phyloP scores from a whole-genome alignment of 2,797 vertebrate genomes.

The Chelon labrosus region DNA sequence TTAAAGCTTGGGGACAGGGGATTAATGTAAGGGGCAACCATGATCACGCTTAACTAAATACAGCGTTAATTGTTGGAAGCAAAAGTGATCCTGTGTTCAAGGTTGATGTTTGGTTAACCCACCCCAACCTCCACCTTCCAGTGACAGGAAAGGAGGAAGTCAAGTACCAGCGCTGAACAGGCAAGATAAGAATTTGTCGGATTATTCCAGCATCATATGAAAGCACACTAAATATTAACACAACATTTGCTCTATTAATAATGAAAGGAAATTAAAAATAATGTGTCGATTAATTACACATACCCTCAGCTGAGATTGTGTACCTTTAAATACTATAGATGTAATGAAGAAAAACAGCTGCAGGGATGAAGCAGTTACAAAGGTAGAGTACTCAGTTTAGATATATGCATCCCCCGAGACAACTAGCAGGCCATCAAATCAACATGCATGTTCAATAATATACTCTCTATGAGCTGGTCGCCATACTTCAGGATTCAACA shows the following conservation, averaged over 20 bases:
- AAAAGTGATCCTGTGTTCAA: no score
- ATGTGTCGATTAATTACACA: neutral
- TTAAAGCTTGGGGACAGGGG: neutral
- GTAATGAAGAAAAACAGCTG: neutral
- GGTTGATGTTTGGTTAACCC: no score
- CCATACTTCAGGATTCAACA: neutral
- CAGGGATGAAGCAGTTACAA: neutral
- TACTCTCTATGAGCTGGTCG: neutral
- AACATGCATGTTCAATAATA: neutral
- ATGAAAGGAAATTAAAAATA: neutral
- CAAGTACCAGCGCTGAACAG: no score
- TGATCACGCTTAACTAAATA: neutral
- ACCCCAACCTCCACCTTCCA: no score
- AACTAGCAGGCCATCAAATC: neutral
- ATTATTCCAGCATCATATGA: no score
- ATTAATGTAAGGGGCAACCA: no score
- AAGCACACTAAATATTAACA: neutral
- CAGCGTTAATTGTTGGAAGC: neutral
- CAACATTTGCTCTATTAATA: neutral
- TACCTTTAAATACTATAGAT: neutral
- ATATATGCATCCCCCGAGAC: slow-evolving; percentile 1
- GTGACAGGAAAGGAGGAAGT: no score
- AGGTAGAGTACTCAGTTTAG: neutral
- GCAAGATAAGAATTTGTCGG: no score
- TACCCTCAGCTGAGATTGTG: neutral